phyloP scores from a whole-genome alignment of 1,140 invertebrate genomes.

The Globodera rostochiensis region DNA sequence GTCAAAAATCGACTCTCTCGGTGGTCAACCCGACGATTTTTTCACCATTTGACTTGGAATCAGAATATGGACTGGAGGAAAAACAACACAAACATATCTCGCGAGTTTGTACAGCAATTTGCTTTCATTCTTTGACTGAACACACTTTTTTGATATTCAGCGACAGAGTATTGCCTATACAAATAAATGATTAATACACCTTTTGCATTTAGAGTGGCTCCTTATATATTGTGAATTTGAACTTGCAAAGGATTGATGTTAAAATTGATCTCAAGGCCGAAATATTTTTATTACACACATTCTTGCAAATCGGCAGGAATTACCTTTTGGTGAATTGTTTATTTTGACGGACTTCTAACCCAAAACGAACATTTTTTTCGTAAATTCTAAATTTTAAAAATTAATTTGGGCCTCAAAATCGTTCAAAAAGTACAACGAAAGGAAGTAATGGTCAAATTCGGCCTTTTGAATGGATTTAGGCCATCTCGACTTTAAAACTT shows the following conservation, averaged over 20 bases:
- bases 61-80: not conserved
- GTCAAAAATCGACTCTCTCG: not conserved
- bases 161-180: slow-evolving; percentile 26
- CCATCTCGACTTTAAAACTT: not conserved
- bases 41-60: not conserved
- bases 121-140: slow-evolving; percentile 29
- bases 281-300: slow-evolving; percentile 23
- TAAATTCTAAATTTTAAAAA: too few species aligned
- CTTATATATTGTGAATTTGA: slow-evolving; percentile 43
- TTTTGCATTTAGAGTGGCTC: slow-evolving; percentile 36
- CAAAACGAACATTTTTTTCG: too few species aligned
- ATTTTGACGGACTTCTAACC: not conserved
- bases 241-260: slow-evolving; percentile 29
- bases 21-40: not conserved
- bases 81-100: slow-evolving; percentile 25
- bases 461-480: too few species aligned
- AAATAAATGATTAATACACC: slow-evolving; percentile 12
- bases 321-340: slow-evolving; percentile 34
- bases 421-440: too few species aligned
- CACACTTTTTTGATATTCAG: slow-evolving; percentile 41
- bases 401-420: too few species aligned
- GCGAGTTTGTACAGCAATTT: slow-evolving; percentile 23
- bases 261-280: slow-evolving; percentile 27
- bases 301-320: slow-evolving; percentile 9
- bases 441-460: too few species aligned